phyloP scores from a whole-genome alignment of 1,140 invertebrate species.

The Conus betulinus region DNA sequence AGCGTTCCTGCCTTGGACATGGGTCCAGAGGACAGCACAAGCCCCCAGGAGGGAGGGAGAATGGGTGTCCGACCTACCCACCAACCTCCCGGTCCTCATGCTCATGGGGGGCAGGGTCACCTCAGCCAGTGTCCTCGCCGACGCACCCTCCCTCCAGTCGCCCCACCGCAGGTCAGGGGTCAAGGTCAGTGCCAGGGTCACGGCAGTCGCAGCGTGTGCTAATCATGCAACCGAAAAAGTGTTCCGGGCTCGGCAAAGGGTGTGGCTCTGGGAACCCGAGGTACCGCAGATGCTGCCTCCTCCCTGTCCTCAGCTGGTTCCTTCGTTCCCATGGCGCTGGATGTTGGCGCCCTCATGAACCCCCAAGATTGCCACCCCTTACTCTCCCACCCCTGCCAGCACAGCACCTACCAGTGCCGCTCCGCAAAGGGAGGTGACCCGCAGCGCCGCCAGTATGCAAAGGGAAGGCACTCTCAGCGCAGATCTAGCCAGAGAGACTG shows the following conservation, averaged over 20 bases:
- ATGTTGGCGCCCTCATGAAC: slow-evolving; percentile 16
- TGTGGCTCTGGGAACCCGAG: not conserved
- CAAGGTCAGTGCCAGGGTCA: not conserved
- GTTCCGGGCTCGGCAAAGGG: not conserved
- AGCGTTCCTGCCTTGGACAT: not conserved
- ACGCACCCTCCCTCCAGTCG: not conserved
- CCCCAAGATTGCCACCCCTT: not conserved
- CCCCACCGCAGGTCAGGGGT: not conserved
- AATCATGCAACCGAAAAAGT: slow-evolving; percentile 12
- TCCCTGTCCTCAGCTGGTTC: not conserved
- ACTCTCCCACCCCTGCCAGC: not conserved
- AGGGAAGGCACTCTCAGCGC: not conserved
- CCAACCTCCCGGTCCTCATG: slow-evolving; percentile 9
- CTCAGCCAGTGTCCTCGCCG: not conserved
- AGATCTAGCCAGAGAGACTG: not conserved
- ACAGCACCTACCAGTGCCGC: not conserved
- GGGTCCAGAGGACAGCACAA: not conserved
- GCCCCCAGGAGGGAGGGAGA: not conserved
- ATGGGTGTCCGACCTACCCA: not conserved
- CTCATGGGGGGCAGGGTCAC: slow-evolving; percentile 4
- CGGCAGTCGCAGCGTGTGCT: not conserved
- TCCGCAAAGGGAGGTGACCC: not conserved
- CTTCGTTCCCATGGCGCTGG: slow-evolving; percentile 17
- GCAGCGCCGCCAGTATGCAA: not conserved
- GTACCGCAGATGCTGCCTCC: too few species aligned